Evolutionary conservation across 2,888 invertebrate genomes (phyloP), one percentile per base, ranked within the genome.

Genomic region (Trisateles emortualis): DNA sequence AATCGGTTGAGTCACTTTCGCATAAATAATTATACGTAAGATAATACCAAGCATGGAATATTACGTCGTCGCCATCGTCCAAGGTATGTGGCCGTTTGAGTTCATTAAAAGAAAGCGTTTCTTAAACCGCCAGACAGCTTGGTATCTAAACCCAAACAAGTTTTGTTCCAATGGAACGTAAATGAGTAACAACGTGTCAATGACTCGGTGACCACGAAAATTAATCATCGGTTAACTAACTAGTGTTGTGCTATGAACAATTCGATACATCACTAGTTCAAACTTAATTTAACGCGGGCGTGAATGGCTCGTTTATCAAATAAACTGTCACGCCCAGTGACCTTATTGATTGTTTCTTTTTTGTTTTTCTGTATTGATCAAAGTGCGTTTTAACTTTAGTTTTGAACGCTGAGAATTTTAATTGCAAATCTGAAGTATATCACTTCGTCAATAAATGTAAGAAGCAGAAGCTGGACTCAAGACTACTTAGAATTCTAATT

Each of bases 241-340:
- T 49, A 39, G 46, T 32, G 53, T 41, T 59, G 36, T 36, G 39
- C 46, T 52, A 58, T 35, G 41, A 45, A 68, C 60, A 55, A 57
- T 60, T 51, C 36, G 50, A 47, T 60, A 55, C 48, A 68, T 64
- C 60, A 58, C 55, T 43, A 38, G 52, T 53, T 52, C 51, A 47
- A 55, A 65, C 48, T 64, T 46, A 59, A 64, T 64, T 57, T 16
- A 44, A 52, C 30, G 32, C 1, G 26, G 26, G 14, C 33, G 39
- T 38, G 13, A 40, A 40, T n/a, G n/a, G 38, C 30, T 59, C 49
- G 46, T 69, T 56, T 52, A 56, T 56, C 51, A 61, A 44, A 45
- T 36, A 19, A 24, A 39, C 45, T 42, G 33, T 13, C 26, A 60
- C 40, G 53, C 60, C 45, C 52, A 41, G 43, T 45, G 29, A 35